Conservation (phyloP, 2,888 invertebrate genomes). For the Scaptomyza cyrtandrae region DNA sequence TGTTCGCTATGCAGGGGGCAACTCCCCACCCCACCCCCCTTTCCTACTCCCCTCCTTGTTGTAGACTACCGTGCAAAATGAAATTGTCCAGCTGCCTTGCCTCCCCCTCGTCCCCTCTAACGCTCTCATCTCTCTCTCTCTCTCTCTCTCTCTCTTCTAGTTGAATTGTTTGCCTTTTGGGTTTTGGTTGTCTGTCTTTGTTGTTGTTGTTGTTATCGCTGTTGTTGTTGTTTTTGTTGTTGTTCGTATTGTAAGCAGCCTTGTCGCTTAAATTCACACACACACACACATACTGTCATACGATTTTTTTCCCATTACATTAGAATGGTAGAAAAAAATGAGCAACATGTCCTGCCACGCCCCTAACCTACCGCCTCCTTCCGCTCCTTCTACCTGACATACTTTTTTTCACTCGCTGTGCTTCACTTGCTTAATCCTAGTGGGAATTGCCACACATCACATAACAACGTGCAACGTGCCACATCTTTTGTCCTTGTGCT, state of each 20-base stretch:
- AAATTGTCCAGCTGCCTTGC: constrained; percentile 62
- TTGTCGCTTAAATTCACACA: constrained; percentile 59
- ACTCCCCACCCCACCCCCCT: constrained; percentile 11
- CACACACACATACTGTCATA: constrained; percentile 19
- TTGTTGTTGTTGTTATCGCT: constrained; percentile 40
- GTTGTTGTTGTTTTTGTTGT: constrained; percentile 38
- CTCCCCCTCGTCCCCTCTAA: constrained; percentile 12
- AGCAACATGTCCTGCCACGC: constrained; percentile 58
- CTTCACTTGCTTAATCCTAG: constrained; percentile 54
- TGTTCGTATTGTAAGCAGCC: constrained; percentile 54
- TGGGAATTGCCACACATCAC: constrained; percentile 49
- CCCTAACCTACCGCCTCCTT: not conserved
- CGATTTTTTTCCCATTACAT: constrained; percentile 63
- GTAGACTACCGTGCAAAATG: constrained; percentile 50
- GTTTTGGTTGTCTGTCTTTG: constrained; percentile 50
- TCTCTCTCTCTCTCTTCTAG: constrained; percentile 19
- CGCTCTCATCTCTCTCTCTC: not conserved
- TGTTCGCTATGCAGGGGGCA: constrained; percentile 2
- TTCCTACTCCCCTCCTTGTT: not conserved
- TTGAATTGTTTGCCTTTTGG: constrained; percentile 64
- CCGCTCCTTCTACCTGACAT: constrained; percentile 1
- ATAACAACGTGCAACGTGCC: constrained; percentile 9
- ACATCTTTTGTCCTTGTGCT: constrained; percentile 65
- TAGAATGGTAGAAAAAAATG: constrained; percentile 57
- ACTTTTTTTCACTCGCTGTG: constrained; percentile 12